Base-by-base conservation (phyloP, 2,888 invertebrate genomes). In the Diachrysia chrysitis region DNA sequence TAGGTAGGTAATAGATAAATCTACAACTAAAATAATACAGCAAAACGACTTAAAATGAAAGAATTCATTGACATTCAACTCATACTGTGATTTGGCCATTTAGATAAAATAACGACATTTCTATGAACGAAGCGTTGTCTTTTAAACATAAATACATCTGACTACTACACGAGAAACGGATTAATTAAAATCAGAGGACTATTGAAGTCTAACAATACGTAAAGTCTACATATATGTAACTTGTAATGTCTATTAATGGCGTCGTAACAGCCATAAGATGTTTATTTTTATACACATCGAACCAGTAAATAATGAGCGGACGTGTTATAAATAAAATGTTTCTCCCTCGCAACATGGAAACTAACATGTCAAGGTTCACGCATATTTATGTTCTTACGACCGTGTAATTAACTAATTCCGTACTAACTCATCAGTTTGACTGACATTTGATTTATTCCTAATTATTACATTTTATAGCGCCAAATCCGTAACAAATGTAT, bases 311-410 rank as follows among this genome's bases (percentile, higher is more conserved):
- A 73, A 72, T 77, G 72, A 61, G 69, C 62, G 66, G 69, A 65
- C 78, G 65, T 64, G 78, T 78, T 84, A 88, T 89, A 88, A 90
- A 91, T 91, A 90, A 62, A 85, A 85, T 82, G 79, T 66, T 69
- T 74, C 87, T 83, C 91, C 90, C 87, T 89, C 92, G 86, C 90
- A 81, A 69, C 83, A 77, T 76, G 85, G 87, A 89, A 86, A 51
- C 48, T 89, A 90, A 90, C 89, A 88, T 93, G 91, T 93, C 94
- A 94, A 94, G 93, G 93, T 90, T 88, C 86, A 85, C 79, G 85
- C 84, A 81, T 86, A 83, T 89, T 88, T 86, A 87, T 86, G 81
- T 85, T 87, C 88, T 83, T 85, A 84, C 79, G 78, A 81, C 81
- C 85, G 83, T 86, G 85, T 86, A 87, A 90, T 90, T 88, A 88